Evolutionary conservation across 2,797 vertebrate species (phyloP).

Genomic region (Danio jaintianensis): DNA sequence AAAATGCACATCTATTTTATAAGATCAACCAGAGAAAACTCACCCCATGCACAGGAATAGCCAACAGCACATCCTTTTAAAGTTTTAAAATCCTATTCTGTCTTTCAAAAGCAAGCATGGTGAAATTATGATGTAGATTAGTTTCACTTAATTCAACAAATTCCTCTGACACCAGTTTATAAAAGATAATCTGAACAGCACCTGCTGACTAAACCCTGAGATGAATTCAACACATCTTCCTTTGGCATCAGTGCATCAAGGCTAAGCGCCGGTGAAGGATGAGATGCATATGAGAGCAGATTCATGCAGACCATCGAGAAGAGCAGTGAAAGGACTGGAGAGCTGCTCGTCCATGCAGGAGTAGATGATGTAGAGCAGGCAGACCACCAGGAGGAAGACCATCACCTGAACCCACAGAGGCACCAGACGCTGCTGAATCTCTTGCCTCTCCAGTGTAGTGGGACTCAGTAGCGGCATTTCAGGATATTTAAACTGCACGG

Average conservation of each 20-base stretch:
- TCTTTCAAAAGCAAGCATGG: not conserved
- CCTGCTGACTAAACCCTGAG: not conserved
- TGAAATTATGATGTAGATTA: not conserved
- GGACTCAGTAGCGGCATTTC: constrained; percentile 65
- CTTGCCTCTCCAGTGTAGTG: constrained; percentile 58
- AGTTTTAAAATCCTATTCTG: not conserved
- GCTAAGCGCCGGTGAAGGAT: constrained; percentile 24
- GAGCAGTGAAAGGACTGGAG: constrained; percentile 62
- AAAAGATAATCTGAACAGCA: constrained; percentile 1
- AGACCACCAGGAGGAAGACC: constrained; percentile 73
- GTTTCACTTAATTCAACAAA: not conserved
- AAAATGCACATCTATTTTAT: constrained; percentile 23
- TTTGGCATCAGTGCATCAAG: constrained; percentile 29
- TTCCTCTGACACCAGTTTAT: constrained; percentile 2
- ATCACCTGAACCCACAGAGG: constrained; percentile 74
- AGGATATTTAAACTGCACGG: constrained; percentile 69
- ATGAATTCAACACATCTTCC: not conserved
- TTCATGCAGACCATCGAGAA: constrained; percentile 62
- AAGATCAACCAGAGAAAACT: not conserved
- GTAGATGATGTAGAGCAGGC: constrained; percentile 77
- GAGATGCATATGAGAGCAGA: constrained; percentile 11
- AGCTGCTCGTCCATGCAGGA: constrained; percentile 69
- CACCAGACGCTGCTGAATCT: constrained; percentile 66
- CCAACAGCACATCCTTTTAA: not conserved
- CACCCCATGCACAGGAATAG: not conserved